Evolutionary conservation across 2,888 invertebrate genomes (phyloP).

Genomic region (Lasioglossum figueresi): DNA sequence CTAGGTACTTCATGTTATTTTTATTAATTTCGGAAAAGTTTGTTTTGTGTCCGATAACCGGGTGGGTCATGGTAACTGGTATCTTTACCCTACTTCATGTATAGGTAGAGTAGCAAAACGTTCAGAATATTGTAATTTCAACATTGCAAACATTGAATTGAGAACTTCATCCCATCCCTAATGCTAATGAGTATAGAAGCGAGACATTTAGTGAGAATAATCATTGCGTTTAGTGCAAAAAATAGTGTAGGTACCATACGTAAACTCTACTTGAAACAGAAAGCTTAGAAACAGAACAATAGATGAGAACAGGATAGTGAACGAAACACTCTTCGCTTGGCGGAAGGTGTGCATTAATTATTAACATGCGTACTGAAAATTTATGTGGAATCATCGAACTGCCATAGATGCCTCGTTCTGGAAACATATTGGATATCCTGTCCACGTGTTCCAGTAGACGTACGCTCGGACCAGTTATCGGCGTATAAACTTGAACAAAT

Average conservation of each 20-base stretch:
- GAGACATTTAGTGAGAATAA: not conserved
- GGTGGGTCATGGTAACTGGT: no score
- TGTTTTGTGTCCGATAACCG: no score
- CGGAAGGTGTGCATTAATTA: slow-evolving; percentile 68
- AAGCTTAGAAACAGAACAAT: slow-evolving; percentile 8
- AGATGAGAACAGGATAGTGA: slow-evolving; percentile 18
- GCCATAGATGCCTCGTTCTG: slow-evolving; percentile 79
- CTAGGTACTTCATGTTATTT: no score
- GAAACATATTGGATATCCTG: slow-evolving; percentile 79
- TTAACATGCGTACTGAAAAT: slow-evolving; percentile 83
- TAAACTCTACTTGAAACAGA: not conserved
- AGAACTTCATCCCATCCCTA: not conserved
- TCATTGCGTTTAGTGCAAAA: not conserved
- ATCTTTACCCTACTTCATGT: no score
- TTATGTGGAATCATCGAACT: slow-evolving; percentile 76
- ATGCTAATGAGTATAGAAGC: slow-evolving; percentile 5
- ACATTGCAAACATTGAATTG: not conserved
- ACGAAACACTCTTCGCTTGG: slow-evolving; percentile 28
- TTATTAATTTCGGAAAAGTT: no score
- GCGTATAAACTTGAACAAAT: slow-evolving; percentile 80
- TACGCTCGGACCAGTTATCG: slow-evolving; percentile 79
- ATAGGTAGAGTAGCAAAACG: not conserved
- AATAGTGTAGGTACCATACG: not conserved
- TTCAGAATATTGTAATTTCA: not conserved
- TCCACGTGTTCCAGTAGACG: slow-evolving; percentile 81